Conservation (phyloP, 2,888 invertebrate species). For the Phasia obesa region DNA sequence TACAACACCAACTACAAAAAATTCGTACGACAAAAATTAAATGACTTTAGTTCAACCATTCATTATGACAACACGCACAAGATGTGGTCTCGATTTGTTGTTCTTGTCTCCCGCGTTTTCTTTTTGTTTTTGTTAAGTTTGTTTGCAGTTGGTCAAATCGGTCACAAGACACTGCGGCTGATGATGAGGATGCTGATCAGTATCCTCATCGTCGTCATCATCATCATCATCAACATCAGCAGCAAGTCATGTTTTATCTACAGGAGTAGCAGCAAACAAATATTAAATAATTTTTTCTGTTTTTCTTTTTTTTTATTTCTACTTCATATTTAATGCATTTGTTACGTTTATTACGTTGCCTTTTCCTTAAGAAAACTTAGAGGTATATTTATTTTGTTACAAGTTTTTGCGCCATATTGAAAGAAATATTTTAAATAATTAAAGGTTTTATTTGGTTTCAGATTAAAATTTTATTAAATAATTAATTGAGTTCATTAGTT, state of each 20-base stretch:
- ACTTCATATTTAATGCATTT: constrained; percentile 54
- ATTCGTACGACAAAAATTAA: constrained; percentile 78
- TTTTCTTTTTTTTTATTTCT: constrained; percentile 25
- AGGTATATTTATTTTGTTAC: neutral
- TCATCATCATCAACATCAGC: constrained; percentile 44
- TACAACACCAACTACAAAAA: constrained; percentile 42
- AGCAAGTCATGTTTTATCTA: constrained; percentile 51
- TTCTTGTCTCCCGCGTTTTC: constrained; percentile 33
- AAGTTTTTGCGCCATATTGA: constrained; percentile 14
- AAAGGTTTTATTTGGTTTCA: no score
- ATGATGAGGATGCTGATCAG: constrained; percentile 48
- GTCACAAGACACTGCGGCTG: constrained; percentile 48
- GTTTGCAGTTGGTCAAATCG: constrained; percentile 64
- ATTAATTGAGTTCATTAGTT: no score
- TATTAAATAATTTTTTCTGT: constrained; percentile 47
- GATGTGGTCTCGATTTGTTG: constrained; percentile 68
- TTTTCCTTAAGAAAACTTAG: neutral
- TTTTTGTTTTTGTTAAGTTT: constrained; percentile 41
- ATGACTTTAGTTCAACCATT: constrained; percentile 81
- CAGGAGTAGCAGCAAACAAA: constrained; percentile 60
- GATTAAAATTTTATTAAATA: no score
- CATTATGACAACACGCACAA: constrained; percentile 81
- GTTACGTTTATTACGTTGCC: constrained; percentile 24
- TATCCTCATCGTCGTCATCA: constrained; percentile 58
- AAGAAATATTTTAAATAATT: no score